phyloP scores from a whole-genome alignment of 2,797 vertebrate species.

The Aphelocoma californica region DNA sequence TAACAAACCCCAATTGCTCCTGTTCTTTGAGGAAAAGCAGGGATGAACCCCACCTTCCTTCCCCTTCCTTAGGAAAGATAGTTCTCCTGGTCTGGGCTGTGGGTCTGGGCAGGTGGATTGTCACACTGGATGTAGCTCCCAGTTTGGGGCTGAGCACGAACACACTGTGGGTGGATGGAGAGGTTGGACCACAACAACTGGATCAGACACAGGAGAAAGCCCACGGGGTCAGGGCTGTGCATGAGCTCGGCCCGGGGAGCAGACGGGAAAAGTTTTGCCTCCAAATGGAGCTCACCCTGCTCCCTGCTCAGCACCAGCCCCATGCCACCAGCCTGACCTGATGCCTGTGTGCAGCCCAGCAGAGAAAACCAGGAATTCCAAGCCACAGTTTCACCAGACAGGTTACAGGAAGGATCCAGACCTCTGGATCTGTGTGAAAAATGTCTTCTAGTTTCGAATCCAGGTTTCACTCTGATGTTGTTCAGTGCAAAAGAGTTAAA shows the following conservation, averaged over 20 bases:
- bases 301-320: not conserved
- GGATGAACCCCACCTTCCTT: not conserved
- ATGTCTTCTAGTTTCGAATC: not conserved
- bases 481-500: conserved; percentile 68
- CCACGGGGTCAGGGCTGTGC: accelerated
- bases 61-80: not conserved
- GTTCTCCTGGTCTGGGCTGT: not conserved
- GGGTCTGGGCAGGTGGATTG: not conserved
- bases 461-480: not conserved
- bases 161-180: not conserved
- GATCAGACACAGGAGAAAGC: not conserved
- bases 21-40: not conserved
- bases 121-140: not conserved
- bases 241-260: accelerated
- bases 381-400: not conserved
- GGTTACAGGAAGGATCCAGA: not conserved
- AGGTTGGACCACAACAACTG: not conserved
- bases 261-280: not conserved
- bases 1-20: not conserved
- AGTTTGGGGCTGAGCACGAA: not conserved
- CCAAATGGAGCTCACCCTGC: not conserved
- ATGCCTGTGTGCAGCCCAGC: not conserved
- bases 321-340: not conserved
- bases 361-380: not conserved
- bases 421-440: not conserved